These are phyloP conservation scores for Patiria miniata DNA, from an alignment of 35 echinoderm and acorn worm species.

Conservation along the genomic window DNA sequence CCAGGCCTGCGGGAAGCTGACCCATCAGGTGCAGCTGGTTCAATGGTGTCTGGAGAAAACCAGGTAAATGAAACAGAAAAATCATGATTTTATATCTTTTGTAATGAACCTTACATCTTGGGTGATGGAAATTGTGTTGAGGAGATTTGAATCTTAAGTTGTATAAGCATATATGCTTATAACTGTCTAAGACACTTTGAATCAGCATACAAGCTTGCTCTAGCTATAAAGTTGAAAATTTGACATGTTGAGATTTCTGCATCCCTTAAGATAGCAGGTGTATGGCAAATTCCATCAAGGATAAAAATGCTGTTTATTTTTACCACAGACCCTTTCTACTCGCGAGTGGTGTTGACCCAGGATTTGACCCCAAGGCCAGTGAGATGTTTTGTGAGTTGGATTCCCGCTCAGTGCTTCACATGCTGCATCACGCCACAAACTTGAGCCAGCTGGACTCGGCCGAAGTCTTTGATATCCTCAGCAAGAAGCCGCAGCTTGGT, in stretches of 20 bases:
- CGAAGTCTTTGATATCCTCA: slow-evolving; percentile 72
- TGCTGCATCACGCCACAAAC: slow-evolving; percentile 67
- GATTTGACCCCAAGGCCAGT: slow-evolving; percentile 60
- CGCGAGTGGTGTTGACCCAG: slow-evolving; percentile 43
- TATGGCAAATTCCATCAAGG: too few relatives aligned
- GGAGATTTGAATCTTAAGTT: background rate
- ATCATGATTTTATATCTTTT: background rate
- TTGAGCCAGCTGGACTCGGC: slow-evolving; percentile 62
- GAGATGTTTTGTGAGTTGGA: slow-evolving; percentile 81
- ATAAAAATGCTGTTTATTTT: too few relatives aligned
- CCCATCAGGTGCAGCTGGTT: slow-evolving; percentile 46
- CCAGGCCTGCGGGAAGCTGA: slow-evolving; percentile 61
- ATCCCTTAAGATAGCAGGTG: too few relatives aligned
- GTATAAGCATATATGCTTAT: too few relatives aligned
- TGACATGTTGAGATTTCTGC: too few relatives aligned
- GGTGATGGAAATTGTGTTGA: background rate
- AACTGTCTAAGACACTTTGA: too few relatives aligned
- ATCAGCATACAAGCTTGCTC: too few relatives aligned
- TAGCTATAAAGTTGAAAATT: too few relatives aligned
- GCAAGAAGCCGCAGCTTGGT: slow-evolving; percentile 61
- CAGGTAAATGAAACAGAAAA: background rate
- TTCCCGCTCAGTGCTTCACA: slow-evolving; percentile 67
- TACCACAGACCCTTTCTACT: slow-evolving; percentile 61
- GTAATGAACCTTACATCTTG: background rate
- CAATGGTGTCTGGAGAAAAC: slow-evolving; percentile 51